Conservation (phyloP, 2,888 invertebrate genomes). For the Lepeophtheirus nordmannii region DNA sequence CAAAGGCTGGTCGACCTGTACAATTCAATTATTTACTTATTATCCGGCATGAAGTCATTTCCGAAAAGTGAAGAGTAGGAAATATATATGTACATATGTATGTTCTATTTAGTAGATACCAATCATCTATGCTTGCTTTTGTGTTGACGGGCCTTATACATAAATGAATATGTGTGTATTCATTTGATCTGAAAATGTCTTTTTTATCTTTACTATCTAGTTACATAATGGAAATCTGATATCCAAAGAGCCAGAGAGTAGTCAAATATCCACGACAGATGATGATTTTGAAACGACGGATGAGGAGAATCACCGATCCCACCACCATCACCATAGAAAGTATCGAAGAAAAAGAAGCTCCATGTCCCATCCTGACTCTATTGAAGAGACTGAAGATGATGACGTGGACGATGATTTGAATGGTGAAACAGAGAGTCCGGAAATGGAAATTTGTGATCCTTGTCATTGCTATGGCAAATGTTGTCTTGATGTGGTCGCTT, state of each 20-base stretch:
- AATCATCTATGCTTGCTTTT: too few relatives aligned
- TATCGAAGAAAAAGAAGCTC: neutral
- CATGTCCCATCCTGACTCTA: neutral
- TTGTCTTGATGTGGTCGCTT: conserved; percentile 20
- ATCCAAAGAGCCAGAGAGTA: neutral
- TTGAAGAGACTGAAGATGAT: conserved; percentile 7
- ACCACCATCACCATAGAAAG: neutral
- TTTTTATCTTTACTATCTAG: neutral
- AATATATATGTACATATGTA: too few relatives aligned
- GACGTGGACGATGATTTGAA: conserved; percentile 2
- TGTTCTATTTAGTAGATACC: too few relatives aligned
- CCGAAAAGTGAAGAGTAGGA: too few relatives aligned
- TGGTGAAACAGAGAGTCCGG: neutral
- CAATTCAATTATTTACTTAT: too few relatives aligned
- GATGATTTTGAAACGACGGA: neutral
- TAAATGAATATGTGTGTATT: too few relatives aligned
- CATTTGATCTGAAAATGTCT: neutral
- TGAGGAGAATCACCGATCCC: neutral
- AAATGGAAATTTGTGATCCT: conserved; percentile 23
- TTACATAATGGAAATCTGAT: neutral
- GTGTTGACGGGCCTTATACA: too few relatives aligned
- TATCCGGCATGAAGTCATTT: too few relatives aligned
- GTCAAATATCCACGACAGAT: neutral
- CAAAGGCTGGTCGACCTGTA: too few relatives aligned
- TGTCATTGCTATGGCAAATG: conserved; percentile 22